A percentile compares a stretch with the other conserved stretches of the same genome.
These are phyloP conservation scores for Pelobates fuscus DNA, from an alignment of 2,113 vertebrate species.

Conservation along the genomic window DNA sequence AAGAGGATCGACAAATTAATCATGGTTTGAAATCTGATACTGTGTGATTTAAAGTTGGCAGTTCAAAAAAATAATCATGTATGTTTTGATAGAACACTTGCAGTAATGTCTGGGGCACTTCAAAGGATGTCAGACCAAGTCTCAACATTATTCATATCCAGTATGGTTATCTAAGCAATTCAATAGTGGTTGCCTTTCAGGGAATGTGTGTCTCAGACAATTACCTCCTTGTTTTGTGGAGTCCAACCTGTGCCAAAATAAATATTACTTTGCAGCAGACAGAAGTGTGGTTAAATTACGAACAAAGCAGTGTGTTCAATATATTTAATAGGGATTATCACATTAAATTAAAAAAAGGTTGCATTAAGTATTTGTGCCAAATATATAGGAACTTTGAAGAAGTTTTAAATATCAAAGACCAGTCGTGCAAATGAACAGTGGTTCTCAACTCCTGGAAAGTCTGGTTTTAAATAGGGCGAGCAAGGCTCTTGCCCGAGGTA, in stretches of 20 bases:
- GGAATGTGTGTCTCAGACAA: neutral
- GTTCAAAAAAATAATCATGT: constrained; percentile 68
- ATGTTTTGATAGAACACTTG: constrained; percentile 62
- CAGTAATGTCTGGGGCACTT: constrained; percentile 61
- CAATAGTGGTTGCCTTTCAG: neutral
- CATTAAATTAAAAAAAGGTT: too few species aligned
- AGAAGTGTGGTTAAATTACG: neutral
- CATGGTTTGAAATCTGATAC: constrained; percentile 68
- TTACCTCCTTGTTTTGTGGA: neutral
- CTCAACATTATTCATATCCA: constrained; percentile 33
- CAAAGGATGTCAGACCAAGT: constrained; percentile 61
- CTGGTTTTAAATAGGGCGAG: too few species aligned
- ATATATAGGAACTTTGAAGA: too few species aligned
- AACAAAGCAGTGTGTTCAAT: neutral
- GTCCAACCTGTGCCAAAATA: neutral
- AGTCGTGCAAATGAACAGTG: too few species aligned
- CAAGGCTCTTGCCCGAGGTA: too few species aligned
- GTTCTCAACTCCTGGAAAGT: too few species aligned
- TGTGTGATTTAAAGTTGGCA: constrained; percentile 67
- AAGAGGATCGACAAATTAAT: constrained; percentile 68
- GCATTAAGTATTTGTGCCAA: too few species aligned
- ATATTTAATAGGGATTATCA: too few species aligned
- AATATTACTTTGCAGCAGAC: neutral
- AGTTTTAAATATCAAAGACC: too few species aligned
- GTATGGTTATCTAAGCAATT: neutral